These are phyloP conservation scores for Megaceryle alcyon DNA, from an alignment of 2,797 vertebrate genomes.

Conservation along the genomic window DNA sequence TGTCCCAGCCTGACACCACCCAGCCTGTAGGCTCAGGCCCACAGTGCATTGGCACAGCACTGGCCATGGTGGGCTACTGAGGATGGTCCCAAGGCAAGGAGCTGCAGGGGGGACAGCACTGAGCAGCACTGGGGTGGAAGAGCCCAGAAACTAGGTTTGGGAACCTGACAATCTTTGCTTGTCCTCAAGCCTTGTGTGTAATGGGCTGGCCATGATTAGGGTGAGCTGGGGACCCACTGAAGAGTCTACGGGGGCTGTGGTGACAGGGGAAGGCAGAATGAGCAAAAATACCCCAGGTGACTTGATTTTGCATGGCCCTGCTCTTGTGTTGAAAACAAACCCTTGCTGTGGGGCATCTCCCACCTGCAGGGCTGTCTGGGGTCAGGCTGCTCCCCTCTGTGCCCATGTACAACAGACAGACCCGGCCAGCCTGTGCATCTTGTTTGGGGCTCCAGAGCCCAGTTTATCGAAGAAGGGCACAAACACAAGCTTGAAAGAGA, in stretches of 20 bases:
- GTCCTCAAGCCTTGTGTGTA: fast-evolving
- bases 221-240: neutral
- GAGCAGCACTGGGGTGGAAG: neutral
- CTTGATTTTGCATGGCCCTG: neutral
- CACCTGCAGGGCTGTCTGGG: neutral
- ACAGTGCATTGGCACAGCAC: neutral
- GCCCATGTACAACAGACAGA: neutral
- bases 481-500: neutral
- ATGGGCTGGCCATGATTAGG: fast-evolving
- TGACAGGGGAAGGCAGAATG: neutral
- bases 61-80: neutral
- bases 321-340: neutral
- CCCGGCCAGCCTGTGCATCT: neutral
- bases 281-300: neutral
- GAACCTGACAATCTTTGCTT: neutral
- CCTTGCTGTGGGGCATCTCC: neutral
- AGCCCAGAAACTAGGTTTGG: neutral
- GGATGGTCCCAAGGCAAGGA: neutral
- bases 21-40: neutral
- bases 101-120: neutral
- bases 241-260: neutral
- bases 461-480: neutral
- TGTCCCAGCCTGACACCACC: fast-evolving
- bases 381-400: neutral
- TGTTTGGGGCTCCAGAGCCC: neutral